phyloP scores from a whole-genome alignment of 2,113 vertebrate species.

The Gadus macrocephalus region DNA sequence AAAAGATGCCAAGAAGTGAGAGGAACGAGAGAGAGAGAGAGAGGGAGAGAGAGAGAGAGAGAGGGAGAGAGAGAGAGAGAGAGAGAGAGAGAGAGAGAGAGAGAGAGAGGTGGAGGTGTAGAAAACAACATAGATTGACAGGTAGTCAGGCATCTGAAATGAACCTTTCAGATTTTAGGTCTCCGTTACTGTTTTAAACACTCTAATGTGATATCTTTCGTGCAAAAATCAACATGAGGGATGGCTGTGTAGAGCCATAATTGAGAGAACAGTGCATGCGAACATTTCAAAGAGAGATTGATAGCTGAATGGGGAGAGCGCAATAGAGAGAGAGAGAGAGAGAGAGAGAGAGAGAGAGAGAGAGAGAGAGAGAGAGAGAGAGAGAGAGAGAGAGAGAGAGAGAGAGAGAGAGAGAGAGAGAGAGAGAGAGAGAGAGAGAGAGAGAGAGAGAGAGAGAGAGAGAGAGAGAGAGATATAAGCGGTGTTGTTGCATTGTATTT shows the following conservation, averaged over 20 bases:
- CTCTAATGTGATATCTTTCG: too few relatives aligned
- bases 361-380: constrained; percentile 3
- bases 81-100: background rate
- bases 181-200: too few relatives aligned
- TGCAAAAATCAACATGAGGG: too few relatives aligned
- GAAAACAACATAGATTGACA: too few relatives aligned
- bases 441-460: background rate
- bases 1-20: constrained; percentile 8
- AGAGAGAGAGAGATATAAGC: too few relatives aligned
- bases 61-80: background rate
- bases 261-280: background rate
- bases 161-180: too few relatives aligned
- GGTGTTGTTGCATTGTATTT: too few relatives aligned
- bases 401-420: background rate
- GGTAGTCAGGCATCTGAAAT: too few relatives aligned
- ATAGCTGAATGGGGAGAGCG: background rate
- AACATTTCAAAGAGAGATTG: background rate
- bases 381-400: background rate
- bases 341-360: background rate
- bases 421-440: background rate
- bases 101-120: too few relatives aligned
- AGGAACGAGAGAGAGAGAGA: constrained; percentile 1
- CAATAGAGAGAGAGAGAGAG: background rate
- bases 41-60: background rate
- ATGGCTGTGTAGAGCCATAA: too few relatives aligned